phyloP scores from a whole-genome alignment of 2,888 invertebrate genomes.

The Nephrotoma guestfalica region DNA sequence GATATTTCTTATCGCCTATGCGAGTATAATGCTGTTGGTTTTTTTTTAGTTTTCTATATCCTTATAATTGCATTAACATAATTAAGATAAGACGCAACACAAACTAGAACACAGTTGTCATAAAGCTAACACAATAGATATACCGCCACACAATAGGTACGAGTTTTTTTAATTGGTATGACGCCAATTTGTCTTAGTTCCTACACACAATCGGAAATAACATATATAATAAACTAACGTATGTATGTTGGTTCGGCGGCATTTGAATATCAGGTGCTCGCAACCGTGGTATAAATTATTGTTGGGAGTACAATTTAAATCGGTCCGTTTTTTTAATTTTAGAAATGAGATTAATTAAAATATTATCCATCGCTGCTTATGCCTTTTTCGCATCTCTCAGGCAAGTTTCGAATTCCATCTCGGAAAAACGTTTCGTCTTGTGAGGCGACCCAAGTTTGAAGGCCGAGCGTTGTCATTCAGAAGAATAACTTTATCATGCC shows the following conservation, averaged over 20 bases:
- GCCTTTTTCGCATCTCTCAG: no score
- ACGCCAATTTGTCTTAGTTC: not conserved
- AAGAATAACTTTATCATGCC: no score
- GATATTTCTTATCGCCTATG: not conserved
- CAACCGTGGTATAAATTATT: not conserved
- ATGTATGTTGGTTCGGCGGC: not conserved
- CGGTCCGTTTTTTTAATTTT: no score
- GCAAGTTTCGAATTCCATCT: no score
- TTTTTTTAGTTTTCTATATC: not conserved
- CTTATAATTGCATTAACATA: not conserved
- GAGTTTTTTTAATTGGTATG: not conserved
- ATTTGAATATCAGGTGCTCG: not conserved
- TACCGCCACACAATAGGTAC: not conserved
- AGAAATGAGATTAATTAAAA: no score
- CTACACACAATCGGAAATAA: not conserved
- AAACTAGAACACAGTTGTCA: not conserved
- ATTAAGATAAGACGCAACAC: not conserved
- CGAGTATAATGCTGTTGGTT: not conserved
- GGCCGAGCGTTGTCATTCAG: no score
- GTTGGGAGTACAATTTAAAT: no score
- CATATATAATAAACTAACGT: not conserved
- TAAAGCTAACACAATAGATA: not conserved
- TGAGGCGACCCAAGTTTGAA: no score
- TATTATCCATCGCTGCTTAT: no score
- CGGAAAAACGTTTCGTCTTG: no score